phyloP scores from a whole-genome alignment of 2,797 vertebrate genomes.

The Enteromius trimaculatus region DNA sequence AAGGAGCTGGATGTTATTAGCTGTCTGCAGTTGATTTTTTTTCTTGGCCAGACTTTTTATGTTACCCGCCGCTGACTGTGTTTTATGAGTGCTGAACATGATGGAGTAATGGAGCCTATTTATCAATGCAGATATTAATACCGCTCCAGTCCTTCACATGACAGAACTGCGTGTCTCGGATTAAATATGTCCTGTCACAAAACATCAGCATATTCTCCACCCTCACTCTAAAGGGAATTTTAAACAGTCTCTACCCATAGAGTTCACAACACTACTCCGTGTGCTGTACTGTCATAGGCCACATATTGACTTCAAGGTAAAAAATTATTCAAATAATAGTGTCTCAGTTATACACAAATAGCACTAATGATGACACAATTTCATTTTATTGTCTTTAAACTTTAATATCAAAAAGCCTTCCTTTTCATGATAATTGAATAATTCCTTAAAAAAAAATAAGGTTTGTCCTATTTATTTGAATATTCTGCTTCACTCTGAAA shows the following conservation, averaged over 20 bases:
- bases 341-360: not conserved
- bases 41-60: conserved; percentile 24
- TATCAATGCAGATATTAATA: conserved; percentile 65
- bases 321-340: too few species aligned
- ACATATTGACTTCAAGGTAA: not conserved
- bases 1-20: conserved; percentile 45
- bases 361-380: not conserved
- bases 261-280: not conserved
- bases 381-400: not conserved
- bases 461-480: not conserved
- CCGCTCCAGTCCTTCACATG: conserved; percentile 46
- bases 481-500: conserved; percentile 1
- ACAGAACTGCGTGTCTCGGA: conserved; percentile 40
- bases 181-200: conserved; percentile 57
- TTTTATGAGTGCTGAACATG: conserved; percentile 54
- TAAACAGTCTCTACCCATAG: not conserved
- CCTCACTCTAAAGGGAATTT: not conserved
- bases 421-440: not conserved
- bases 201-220: conserved; percentile 47
- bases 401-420: not conserved
- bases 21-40: conserved; percentile 28
- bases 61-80: conserved; percentile 33
- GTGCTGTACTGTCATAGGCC: not conserved
- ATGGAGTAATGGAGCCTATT: conserved; percentile 61
- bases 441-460: not conserved